Evolutionary conservation across 2,888 invertebrate species (phyloP).

Genomic region (Leucophenga montana): DNA sequence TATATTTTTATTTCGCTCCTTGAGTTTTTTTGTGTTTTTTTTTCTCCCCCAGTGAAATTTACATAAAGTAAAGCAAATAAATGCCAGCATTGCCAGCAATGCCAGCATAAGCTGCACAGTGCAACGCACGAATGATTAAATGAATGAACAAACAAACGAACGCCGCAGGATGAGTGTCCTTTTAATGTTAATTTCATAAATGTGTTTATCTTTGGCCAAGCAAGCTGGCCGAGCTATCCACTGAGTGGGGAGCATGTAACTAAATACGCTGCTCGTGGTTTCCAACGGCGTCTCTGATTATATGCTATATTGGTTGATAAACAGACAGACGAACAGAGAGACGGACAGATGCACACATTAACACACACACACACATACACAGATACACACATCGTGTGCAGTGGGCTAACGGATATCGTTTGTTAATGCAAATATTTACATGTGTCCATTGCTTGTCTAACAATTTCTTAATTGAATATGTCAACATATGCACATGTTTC

Average conservation of each 20-base stretch:
- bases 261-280: not conserved
- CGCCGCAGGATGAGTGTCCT: conserved; percentile 5
- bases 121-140: not conserved
- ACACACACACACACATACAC: too few relatives aligned
- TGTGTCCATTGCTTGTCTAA: conserved; percentile 5
- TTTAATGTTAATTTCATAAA: conserved; percentile 8
- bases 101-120: too few relatives aligned
- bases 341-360: too few relatives aligned
- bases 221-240: not conserved
- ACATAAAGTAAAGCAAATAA: conserved; percentile 3
- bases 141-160: not conserved
- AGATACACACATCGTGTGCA: too few relatives aligned
- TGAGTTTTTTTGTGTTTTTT: too few relatives aligned
- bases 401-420: not conserved
- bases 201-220: conserved; percentile 8
- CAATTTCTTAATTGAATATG: conserved; percentile 11
- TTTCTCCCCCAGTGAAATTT: not conserved
- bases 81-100: not conserved
- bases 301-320: too few relatives aligned
- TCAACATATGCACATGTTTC: conserved; percentile 2
- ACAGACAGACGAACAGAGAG: too few relatives aligned
- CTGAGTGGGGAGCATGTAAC: not conserved
- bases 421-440: conserved; percentile 8
- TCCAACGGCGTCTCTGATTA: too few relatives aligned
- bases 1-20: too few relatives aligned